Conservation (phyloP, 2,888 invertebrate species). For the Pristionchus fissidentatus region DNA sequence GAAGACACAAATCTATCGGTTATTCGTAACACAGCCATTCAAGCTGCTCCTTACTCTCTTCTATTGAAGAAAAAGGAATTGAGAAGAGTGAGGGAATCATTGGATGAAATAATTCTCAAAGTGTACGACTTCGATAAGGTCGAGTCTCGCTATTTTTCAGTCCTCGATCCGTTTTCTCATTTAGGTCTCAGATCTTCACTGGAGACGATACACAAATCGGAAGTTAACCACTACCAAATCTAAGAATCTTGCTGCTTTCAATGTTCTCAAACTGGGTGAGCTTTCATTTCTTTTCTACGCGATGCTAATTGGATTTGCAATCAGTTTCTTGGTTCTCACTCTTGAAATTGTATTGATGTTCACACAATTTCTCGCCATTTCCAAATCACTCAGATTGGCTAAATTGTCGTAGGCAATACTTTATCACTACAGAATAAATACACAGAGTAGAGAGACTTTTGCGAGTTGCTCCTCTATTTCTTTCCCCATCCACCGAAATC, state of each 20-base stretch:
- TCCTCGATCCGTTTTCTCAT: neutral
- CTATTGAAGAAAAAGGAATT: neutral
- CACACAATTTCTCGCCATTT: neutral
- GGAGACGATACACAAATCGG: slow-evolving; percentile 23
- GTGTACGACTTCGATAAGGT: slow-evolving; percentile 26
- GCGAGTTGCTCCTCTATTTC: neutral
- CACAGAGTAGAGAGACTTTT: neutral
- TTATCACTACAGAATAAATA: neutral
- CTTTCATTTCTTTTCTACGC: slow-evolving; percentile 17
- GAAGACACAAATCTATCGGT: neutral
- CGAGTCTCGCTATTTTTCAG: neutral
- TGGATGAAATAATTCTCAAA: neutral
- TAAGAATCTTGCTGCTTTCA: neutral
- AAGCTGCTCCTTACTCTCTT: slow-evolving; percentile 21
- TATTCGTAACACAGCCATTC: neutral
- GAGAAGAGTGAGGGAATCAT: neutral
- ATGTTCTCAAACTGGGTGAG: neutral
- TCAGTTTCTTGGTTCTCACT: neutral
- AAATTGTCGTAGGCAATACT: neutral
- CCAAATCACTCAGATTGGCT: neutral
- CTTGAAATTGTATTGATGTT: slow-evolving; percentile 19
- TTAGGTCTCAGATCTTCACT: slow-evolving; percentile 1
- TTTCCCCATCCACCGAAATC: slow-evolving; percentile 7
- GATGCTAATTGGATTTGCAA: neutral
- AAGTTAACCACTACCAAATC: neutral